Evolutionary conservation across 2,113 vertebrate species (phyloP), one percentile per base, ranked within the genome.

Genomic region (Microcebus griseorufus): DNA sequence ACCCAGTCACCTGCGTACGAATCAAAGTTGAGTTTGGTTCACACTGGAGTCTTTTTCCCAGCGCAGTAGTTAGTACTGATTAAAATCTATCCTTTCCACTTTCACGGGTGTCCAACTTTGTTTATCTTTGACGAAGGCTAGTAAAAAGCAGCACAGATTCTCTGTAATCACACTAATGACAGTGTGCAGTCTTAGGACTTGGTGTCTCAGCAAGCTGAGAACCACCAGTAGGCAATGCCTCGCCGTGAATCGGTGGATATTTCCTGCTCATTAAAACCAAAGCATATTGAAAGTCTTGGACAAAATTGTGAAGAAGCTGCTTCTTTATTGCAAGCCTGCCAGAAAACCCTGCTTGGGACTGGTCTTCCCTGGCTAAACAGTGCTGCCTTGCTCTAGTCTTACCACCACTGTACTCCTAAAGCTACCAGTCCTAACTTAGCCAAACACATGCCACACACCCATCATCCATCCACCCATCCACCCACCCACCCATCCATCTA

Each of bases 211-310:
- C 1, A n/a, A 27, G 45, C 73, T 7, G 17, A 76, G 6, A 27
- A 45, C 29, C 27, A 42, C 48, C 4, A n/a, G 58, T 5, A 22
- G 42, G 3, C 2, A 37, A 5, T 0, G 13, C 12, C 42, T 85
- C 0, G 0, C n/a, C 18, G 3, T 6, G 58, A 67, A 13, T 18
- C 0, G 20, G 22, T 45, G 37, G 37, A 18, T 27, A 32, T 55
- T 51, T 93, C 48, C 16, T n/a, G 6, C 0, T n/a, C 37, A 69
- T n/a, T 18, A 0, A 79, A 58, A 79, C 20, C 29, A 79, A 73
- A 58, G 16, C n/a, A n/a, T 20, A 14, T 1, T 0, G 25, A 27
- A 20, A 14, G 8, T 58, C 18, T 42, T 12, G 7, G 45, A 53
- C 20, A 62, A 23, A 67, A 42, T 1, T 7, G 27, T 1, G 5